Evolutionary conservation across 1,140 invertebrate genomes (phyloP), one percentile per base, ranked within the genome.

Genomic region (Procambarus clarkii): DNA sequence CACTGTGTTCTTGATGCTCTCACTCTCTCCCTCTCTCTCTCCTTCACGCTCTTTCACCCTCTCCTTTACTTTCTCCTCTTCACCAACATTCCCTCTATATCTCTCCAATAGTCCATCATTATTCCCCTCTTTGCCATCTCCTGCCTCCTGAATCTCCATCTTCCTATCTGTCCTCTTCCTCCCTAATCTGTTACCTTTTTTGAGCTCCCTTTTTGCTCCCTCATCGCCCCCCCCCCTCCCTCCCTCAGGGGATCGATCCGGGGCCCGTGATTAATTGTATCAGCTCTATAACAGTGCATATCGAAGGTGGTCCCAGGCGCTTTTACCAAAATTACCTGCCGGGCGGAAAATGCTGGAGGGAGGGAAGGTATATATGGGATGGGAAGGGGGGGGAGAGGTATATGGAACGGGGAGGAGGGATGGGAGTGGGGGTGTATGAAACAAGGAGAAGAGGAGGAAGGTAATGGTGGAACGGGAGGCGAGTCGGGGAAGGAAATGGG

Each of bases 271-370:
- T 84, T 84, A 84, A 84, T 84, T 84, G 82, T 84, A 84, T 84
- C 82, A 84, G 71, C 44, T 84, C 71, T 84, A 84, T 71, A 84
- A 84, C 82, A 84, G 24, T 84, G 82, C 82, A 84, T 84, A 84
- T 84, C 82, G 82, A 84, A 84, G 82, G 82, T 84, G 82, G 64
- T 58, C 60, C 82, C 24, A 24, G 15, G 44, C 60, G 58, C 58
- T 71, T 84, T 84, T 84, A 84, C 82, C 82, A 44, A 84, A 84
- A 84, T 84, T 84, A 84, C 82, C 82, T 84, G 82, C 54, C 60
- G n/a, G 82, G n/a, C 2, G 45, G 44, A 60, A 69, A 71, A 84
- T 44, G 18, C 15, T 84, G 44, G 58, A 44, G 82, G 64, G 60
- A 9, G 18, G 64, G 45, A 11, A 21, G 46, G 18, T 24, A 8